Base-by-base conservation (phyloP, 2,888 invertebrate genomes). In the Stenolophus ochropezus region DNA sequence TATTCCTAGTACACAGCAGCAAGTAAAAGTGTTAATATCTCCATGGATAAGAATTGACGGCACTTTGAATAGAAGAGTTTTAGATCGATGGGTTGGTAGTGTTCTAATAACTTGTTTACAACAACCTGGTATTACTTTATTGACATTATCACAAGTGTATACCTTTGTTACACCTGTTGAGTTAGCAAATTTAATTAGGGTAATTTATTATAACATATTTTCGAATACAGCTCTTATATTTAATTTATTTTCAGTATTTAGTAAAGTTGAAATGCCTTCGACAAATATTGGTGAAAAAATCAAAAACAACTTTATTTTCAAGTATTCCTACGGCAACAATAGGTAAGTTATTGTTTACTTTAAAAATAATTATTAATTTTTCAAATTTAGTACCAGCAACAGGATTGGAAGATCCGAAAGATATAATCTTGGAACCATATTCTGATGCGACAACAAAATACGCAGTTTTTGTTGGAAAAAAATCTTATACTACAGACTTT, bases 21-120 rank as follows among this genome's bases (percentile, higher is more conserved):
- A 83, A 51, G 51, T 82, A n/a, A 76, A 83, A 83, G 83, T 87
- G 16, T 85, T 85, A 83, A 76, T 92, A 73, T 90, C 92, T 82
- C 95, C 95, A 0, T 96, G 96, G 96, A 92, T 94, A 79, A 91
- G 93, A 83, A 91, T 95, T 0, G 94, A 96, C 88, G 96, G 95
- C 1, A 90, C 91, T 0, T 86, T 96, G 6, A 95, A 96, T 88
- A 90, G 92, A 8, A 90, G 92, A 18, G 91, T 93, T 2, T 89
- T 96, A 27, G 93, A 94, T 85, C 92, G 93, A 81, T 93, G 95
- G 92, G 85, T 96, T 80, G 92, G 93, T 61, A 91, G 93, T 6
- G 87, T 96, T 79, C 88, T 96, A 81, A 91, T 93, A 2, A 92
- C 93, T 85, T 92, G 94, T 82, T 90, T 94, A 86, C 89, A 91